These are phyloP conservation scores for Ptychochromis oligacanthus DNA, from an alignment of 2,113 vertebrate genomes.

Conservation along the genomic window DNA sequence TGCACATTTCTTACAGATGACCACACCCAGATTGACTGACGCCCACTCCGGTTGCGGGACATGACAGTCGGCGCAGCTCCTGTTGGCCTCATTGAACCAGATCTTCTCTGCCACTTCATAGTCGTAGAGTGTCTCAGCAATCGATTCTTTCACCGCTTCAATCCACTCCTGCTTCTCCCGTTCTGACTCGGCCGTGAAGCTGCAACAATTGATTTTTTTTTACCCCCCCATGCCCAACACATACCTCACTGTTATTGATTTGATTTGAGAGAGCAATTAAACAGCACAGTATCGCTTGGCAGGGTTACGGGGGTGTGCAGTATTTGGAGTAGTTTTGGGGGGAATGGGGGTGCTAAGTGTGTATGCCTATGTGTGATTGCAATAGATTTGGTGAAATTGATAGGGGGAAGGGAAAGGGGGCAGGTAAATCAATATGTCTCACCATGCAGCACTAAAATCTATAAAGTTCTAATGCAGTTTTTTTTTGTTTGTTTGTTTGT, in stretches of 20 bases:
- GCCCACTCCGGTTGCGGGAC: constrained; percentile 92
- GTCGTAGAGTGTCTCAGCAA: constrained; percentile 95
- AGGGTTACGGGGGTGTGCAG: constrained; percentile 35
- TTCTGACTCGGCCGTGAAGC: constrained; percentile 94
- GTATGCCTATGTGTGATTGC: constrained; percentile 46
- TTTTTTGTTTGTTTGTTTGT: neutral
- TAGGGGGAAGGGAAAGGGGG: constrained; percentile 12
- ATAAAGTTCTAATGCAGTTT: constrained; percentile 43
- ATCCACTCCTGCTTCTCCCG: constrained; percentile 95
- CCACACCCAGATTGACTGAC: constrained; percentile 95
- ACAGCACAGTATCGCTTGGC: constrained; percentile 59
- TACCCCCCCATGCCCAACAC: constrained; percentile 38
- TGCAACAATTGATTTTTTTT: constrained; percentile 85
- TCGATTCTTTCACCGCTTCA: constrained; percentile 94
- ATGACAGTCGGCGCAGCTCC: constrained; percentile 92
- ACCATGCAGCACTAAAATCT: constrained; percentile 45
- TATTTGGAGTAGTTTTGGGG: constrained; percentile 46
- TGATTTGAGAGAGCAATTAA: constrained; percentile 85
- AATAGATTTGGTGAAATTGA: constrained; percentile 62
- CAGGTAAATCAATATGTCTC: constrained; percentile 60
- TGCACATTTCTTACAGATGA: constrained; percentile 98
- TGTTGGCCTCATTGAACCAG: constrained; percentile 97
- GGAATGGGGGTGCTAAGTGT: constrained; percentile 17
- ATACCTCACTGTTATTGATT: constrained; percentile 80
- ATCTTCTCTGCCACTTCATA: constrained; percentile 99